These are phyloP conservation scores for Malacoraja senta DNA, from an alignment of 2,797 vertebrate species.

Conservation along the genomic window DNA sequence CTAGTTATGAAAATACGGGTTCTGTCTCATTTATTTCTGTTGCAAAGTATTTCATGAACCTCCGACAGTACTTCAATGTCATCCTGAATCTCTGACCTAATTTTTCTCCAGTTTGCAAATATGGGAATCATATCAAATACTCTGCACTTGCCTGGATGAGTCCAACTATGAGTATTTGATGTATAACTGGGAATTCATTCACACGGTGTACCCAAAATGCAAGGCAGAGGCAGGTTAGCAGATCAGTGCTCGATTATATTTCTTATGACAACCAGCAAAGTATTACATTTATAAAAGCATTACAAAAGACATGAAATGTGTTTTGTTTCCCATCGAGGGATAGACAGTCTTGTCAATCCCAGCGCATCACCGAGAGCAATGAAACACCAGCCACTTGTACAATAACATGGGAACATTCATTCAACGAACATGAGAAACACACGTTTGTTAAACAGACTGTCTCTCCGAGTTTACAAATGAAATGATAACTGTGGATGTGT, in stretches of 20 bases:
- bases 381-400: not conserved
- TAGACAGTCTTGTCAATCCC: not conserved
- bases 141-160: too few species aligned
- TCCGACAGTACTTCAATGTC: not conserved
- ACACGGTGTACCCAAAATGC: not conserved
- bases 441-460: not conserved
- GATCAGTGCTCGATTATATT: conserved; percentile 29
- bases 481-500: not conserved
- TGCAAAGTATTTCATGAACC: not conserved
- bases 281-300: conserved; percentile 21
- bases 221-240: conserved; percentile 18
- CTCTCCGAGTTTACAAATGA: not conserved
- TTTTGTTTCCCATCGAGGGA: conserved; percentile 28
- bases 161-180: conserved; percentile 4
- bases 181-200: conserved; percentile 34
- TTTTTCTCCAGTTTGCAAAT: not conserved
- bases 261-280: conserved; percentile 31
- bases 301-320: conserved; percentile 18
- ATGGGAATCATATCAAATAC: too few species aligned
- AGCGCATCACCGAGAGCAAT: conserved; percentile 11
- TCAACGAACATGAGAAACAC: not conserved
- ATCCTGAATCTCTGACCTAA: not conserved
- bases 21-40: not conserved
- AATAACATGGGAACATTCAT: not conserved
- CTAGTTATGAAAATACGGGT: not conserved